Conservation (phyloP, 1,140 invertebrate species). For the Tachypleus tridentatus region DNA sequence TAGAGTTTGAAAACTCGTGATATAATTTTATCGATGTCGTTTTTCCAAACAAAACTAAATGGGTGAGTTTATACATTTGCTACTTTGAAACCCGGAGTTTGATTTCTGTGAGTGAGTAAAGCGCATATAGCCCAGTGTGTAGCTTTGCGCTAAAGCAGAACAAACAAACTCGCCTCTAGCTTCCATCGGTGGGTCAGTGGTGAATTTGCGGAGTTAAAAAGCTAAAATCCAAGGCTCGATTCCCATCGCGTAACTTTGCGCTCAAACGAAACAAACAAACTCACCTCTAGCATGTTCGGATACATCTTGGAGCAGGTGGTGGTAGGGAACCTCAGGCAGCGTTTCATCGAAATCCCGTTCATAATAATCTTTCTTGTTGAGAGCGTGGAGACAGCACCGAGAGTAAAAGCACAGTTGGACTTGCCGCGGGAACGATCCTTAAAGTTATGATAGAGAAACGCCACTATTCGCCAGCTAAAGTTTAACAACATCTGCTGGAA, state of each 20-base stretch:
- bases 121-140: too few species aligned
- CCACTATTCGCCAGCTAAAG: slow-evolving; percentile 55
- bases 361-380: slow-evolving; percentile 44
- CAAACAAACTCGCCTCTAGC: slow-evolving; percentile 61
- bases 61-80: too few species aligned
- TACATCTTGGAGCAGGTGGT: slow-evolving; percentile 47
- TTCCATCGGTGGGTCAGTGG: too few species aligned
- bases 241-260: too few species aligned
- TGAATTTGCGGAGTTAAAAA: too few species aligned
- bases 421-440: slow-evolving; percentile 38
- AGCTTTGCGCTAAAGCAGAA: too few species aligned
- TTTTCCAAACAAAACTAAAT: too few species aligned
- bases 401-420: slow-evolving; percentile 57
- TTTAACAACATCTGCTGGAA: slow-evolving; percentile 50
- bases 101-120: too few species aligned
- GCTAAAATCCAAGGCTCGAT: too few species aligned
- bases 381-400: slow-evolving; percentile 51
- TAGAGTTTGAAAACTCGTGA: too few species aligned
- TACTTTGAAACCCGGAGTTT: too few species aligned
- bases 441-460: slow-evolving; percentile 31
- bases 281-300: slow-evolving; percentile 62
- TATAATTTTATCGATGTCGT: too few species aligned
- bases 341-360: slow-evolving; percentile 47
- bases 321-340: slow-evolving; percentile 38
- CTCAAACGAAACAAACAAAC: slow-evolving; percentile 34